Base-by-base conservation (phyloP, 2,797 vertebrate species). In the Anolis apletophallus region DNA sequence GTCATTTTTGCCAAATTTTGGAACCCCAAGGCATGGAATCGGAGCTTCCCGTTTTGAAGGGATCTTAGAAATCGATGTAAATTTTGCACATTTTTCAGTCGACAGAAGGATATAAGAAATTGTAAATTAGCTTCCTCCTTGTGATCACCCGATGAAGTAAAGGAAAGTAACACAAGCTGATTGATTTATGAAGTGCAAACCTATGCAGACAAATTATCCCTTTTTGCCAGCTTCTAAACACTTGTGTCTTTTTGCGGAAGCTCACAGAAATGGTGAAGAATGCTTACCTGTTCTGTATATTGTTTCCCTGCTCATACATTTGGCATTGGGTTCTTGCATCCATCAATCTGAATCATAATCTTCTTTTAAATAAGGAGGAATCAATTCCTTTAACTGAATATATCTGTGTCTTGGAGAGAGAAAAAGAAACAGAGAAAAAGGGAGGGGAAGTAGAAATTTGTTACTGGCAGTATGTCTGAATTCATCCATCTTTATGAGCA, bases 301-400 rank as follows among this genome's bases (percentile, higher is more conserved):
- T 7, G 9, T 93, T 91, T 88, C 86, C 83, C 80, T 91, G 84
- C 86, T 88, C 94, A 87, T 90, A 89, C 85, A 83, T 87, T 92
- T 90, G 77, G 75, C 85, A 90, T 91, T 89, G 85, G 85, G 92
- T 92, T 91, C 88, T 91, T 89, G 91, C 84, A 89, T 93, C 91
- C 89, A 90, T 91, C 90, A 88, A 0, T 0, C 76, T 93, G 89
- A 91, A 93, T 94, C 91, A 91, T 55, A 90, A 84, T 59, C 80
- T 92, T 73, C 93, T 91, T 91, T 90, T 90, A 83, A 57, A 80
- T 89, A 90, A 93, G 57, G 57, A 59, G 57, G 57, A 59, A 93
- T 88, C 91, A 91, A 91, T 93, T 93, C 89, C 88, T 91, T 52
- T 80, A 46, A 9, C 26, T 46, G 46, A 46, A 46, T 46, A 46